Evolutionary conservation across 2,113 vertebrate species (phyloP), one percentile per base, ranked within the genome.

Genomic region (Rhynchomys soricoides): DNA sequence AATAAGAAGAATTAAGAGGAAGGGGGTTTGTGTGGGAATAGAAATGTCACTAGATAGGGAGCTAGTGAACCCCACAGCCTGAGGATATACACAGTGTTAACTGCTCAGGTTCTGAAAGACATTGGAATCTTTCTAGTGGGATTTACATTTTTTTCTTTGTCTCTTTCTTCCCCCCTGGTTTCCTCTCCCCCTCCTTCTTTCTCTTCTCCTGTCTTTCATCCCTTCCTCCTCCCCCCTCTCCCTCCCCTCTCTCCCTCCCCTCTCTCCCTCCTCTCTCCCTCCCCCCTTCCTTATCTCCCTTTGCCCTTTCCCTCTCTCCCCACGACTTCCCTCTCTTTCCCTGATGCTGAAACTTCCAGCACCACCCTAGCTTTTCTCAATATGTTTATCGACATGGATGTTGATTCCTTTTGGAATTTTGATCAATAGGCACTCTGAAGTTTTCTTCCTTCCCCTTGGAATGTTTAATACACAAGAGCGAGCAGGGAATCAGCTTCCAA

Each of bases 401-500:
- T 77, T 71, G 17, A 71, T 40, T 90, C 40, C 77, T 89, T 92
- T 90, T 97, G 81, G 62, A 96, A 96, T 96, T 90, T 93, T 85
- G 93, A 96, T 88, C 74, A 93, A 45, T 37, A n/a, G 93, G 74
- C 48, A 52, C 90, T 59, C 66, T 91, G 50, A 86, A 92, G 71
- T 52, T 93, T 77, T 78, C 93, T 92, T 34, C 55, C 34, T 86
- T 89, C 91, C 45, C 79, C 86, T 94, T 96, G 88, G 75, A 91
- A 88, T 31, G 89, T 93, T 96, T 64, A 94, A 89, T 96, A 94
- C 83, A 74, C 92, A 96, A 88, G 95, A 92, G 73, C 93, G 81
- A 96, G 92, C 94, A 95, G 88, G 95, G 48, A 62, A 57, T 95
- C 78, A 70, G 71, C 94, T 87, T 68, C 59, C 75, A 81, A 26